Evolutionary conservation across 2,113 vertebrate species (phyloP).

Genomic region (Motacilla tschutschensis): DNA sequence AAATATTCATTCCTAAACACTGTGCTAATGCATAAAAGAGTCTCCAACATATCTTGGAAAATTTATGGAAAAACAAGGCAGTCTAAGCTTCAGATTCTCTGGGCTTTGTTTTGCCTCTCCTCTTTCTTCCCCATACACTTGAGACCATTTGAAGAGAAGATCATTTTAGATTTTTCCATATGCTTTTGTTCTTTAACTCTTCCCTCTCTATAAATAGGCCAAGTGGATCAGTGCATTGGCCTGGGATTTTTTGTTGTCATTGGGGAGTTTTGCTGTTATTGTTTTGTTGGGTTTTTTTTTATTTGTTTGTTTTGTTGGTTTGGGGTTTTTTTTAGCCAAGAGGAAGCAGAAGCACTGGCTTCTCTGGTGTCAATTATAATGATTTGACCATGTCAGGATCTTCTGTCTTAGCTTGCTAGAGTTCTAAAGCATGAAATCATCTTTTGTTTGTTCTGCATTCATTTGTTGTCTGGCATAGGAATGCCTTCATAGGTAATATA

Average conservation of each 20-base stretch:
- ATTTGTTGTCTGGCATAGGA: neutral
- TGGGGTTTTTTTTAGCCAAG: neutral
- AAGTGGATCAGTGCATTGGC: neutral
- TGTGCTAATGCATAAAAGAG: constrained; percentile 20
- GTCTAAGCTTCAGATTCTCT: neutral
- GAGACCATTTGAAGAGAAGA: neutral
- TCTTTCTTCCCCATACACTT: neutral
- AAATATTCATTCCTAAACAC: constrained; percentile 53
- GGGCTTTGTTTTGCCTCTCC: neutral
- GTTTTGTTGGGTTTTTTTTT: neutral
- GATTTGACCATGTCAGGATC: neutral
- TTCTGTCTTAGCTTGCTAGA: neutral
- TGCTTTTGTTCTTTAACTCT: constrained; percentile 2
- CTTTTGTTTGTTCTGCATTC: neutral
- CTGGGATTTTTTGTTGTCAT: neutral
- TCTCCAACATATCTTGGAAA: constrained; percentile 25
- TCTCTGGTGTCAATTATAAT: neutral
- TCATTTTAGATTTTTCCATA: neutral
- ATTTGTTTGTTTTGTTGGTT: neutral
- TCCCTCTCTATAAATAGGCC: neutral
- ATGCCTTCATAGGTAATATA: neutral
- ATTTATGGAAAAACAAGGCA: neutral
- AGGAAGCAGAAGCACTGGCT: neutral
- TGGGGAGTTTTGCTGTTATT: neutral
- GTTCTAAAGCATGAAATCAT: neutral